These are phyloP conservation scores for Heteromyza rotundicornis DNA, from an alignment of 2,888 invertebrate genomes.

Conservation along the genomic window DNA sequence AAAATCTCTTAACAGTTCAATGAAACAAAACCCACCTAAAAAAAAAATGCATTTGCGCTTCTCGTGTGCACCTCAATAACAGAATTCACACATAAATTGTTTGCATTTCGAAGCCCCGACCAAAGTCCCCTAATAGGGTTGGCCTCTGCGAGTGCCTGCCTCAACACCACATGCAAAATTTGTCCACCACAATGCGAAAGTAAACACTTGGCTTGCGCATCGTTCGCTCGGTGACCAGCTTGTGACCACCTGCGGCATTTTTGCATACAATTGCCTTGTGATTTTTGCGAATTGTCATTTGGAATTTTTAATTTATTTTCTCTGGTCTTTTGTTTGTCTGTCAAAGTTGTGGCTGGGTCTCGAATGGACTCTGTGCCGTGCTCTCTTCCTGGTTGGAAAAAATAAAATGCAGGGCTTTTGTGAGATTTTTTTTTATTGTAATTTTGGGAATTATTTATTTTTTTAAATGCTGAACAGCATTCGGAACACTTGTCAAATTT, in stretches of 20 bases:
- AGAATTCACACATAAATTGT: conserved; percentile 34
- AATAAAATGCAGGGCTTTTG: too few species aligned
- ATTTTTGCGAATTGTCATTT: conserved; percentile 1
- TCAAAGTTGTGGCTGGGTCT: too few species aligned
- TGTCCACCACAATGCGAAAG: not conserved
- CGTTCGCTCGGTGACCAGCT: conserved; percentile 5
- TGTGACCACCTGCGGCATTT: conserved; percentile 48
- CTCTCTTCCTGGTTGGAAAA: too few species aligned
- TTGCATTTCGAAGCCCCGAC: conserved; percentile 49
- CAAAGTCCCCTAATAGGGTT: conserved; percentile 11
- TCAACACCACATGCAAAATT: not conserved
- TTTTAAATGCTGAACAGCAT: too few species aligned
- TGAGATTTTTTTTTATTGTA: too few species aligned
- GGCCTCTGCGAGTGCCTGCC: not conserved
- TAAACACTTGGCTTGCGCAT: not conserved
- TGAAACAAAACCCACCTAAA: too few species aligned
- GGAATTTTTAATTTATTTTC: conserved; percentile 12
- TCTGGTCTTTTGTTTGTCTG: not conserved
- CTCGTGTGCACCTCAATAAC: conserved; percentile 19
- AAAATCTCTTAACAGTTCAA: too few species aligned
- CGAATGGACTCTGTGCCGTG: too few species aligned
- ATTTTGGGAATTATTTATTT: too few species aligned
- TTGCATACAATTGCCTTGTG: conserved; percentile 29
- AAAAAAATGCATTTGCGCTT: conserved; percentile 12
- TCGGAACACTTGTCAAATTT: too few species aligned